Conservation (phyloP, 2,888 invertebrate genomes). For the Agrilus mali region DNA sequence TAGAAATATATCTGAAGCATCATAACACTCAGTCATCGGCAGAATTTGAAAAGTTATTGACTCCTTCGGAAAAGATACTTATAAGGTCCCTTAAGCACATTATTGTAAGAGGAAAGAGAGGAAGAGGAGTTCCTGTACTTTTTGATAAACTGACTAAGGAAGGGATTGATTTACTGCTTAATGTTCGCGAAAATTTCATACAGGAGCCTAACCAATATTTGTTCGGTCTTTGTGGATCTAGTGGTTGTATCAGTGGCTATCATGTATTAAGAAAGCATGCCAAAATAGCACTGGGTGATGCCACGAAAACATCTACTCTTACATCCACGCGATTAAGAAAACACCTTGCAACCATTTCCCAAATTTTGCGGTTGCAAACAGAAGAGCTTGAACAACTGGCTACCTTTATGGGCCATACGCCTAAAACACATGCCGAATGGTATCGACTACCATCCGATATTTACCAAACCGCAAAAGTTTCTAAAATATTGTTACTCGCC, state of each 20-base stretch:
- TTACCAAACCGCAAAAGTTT: constrained; percentile 11
- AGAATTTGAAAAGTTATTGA: too few relatives aligned
- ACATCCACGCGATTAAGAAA: constrained; percentile 11
- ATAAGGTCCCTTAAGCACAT: too few relatives aligned
- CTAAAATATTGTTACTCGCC: too few relatives aligned
- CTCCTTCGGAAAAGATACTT: too few relatives aligned
- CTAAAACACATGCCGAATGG: constrained; percentile 10
- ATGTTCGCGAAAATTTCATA: constrained; percentile 4
- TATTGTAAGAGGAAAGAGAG: too few relatives aligned
- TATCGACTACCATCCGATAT: constrained; percentile 11
- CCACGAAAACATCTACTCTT: constrained; percentile 5
- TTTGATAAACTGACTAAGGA: constrained; percentile 6
- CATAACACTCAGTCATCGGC: too few relatives aligned
- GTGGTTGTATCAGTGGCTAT: constrained; percentile 6
- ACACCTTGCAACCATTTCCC: constrained; percentile 9
- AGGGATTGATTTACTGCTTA: constrained; percentile 2
- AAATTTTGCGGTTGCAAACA: constrained; percentile 11
- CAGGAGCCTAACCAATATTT: constrained; percentile 4
- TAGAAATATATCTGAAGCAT: not conserved
- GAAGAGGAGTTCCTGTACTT: constrained; percentile 3
- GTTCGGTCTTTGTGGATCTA: constrained; percentile 2
- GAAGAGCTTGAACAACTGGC: constrained; percentile 11
- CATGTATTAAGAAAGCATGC: constrained; percentile 8
- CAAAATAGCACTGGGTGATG: constrained; percentile 7
- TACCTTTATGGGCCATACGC: constrained; percentile 13